Percentiles rank a stretch among this genome's conserved stretches.
Conservation (phyloP, 2,797 vertebrate species). For the Pempheris klunzingeri region DNA sequence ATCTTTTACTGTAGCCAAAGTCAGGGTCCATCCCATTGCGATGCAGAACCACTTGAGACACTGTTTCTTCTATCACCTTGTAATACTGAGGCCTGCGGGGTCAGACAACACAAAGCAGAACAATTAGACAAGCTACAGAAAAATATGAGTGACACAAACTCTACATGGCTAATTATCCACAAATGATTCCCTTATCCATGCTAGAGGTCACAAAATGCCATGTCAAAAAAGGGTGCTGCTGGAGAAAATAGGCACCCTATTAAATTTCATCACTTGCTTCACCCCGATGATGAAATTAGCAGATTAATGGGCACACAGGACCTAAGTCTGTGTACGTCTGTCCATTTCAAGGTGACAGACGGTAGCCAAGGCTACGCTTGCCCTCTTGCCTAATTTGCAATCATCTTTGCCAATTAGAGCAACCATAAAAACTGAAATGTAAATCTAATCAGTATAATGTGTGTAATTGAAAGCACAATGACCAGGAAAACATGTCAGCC, state of each 20-base stretch:
- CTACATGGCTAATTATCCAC: constrained; percentile 78
- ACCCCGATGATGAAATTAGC: constrained; percentile 80
- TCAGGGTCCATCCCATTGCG: constrained; percentile 96
- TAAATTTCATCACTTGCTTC: constrained; percentile 82
- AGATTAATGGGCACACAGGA: constrained; percentile 72
- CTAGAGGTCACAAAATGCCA: constrained; percentile 83
- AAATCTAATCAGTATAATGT: constrained; percentile 87
- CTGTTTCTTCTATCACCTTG: constrained; percentile 98
- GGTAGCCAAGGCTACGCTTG: constrained; percentile 59
- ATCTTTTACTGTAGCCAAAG: constrained; percentile 92
- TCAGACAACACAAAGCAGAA: constrained; percentile 63
- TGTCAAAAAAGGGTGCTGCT: constrained; percentile 57
- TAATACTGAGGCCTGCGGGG: constrained; percentile 95
- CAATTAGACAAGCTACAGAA: constrained; percentile 71
- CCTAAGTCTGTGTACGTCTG: constrained; percentile 59
- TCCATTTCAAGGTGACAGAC: constrained; percentile 86
- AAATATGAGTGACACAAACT: constrained; percentile 76
- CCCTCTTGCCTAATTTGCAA: constrained; percentile 83
- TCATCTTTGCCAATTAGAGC: constrained; percentile 87
- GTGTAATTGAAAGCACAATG: constrained; percentile 87
- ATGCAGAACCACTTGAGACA: constrained; percentile 96
- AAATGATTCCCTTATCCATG: constrained; percentile 76
- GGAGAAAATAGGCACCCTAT: constrained; percentile 75
- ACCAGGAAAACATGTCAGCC: constrained; percentile 79
- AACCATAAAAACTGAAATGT: constrained; percentile 83